Base-by-base conservation (phyloP, 2,888 invertebrate genomes). In the Cephus pygmeus region DNA sequence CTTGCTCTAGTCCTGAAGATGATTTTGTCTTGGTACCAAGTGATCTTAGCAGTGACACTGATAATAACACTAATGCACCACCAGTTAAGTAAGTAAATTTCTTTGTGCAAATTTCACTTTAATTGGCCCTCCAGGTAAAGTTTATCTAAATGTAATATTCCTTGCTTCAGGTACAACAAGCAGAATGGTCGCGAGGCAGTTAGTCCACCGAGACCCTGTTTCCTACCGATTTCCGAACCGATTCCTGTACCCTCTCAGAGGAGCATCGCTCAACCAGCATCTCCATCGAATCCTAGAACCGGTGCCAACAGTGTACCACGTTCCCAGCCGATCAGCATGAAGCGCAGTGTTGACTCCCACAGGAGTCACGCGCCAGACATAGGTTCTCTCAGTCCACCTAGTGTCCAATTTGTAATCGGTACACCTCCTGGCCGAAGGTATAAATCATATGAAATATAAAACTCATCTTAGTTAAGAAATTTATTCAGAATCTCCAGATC, bases 311-410 rank as follows among this genome's bases (percentile, higher is more conserved):
- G 93, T 84, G 94, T 97, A 83, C 97, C 97, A 76, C 94, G 97
- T 83, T 97, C 97, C 80, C 96, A 97, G 91, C 97, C 97, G 31
- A 97, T 97, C 85, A 96, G 95, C 89, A 96, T 97, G 93, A 95
- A 95, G 86, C 94, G 96, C 79, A 94, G 95, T 81, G 87, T 87
- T 74, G 96, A 95, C 88, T 88, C 92, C 34, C 94, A 95, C 87
- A 94, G 95, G 85, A 95, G 94, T 85, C 88, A 92, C 82, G 94
- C 94, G 80, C 95, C 95, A 84, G 97, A 98, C 92, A 96, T 98
- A 84, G 97, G 96, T 88, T 98, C 98, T 11, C 94, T 98, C 82
- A 98, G 98, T 75, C 98, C 98, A 81, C 98, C 98, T 82, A 95
- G 97, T 85, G 95, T 97, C 76, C 96, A 97, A 90, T 97, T 97